These are phyloP conservation scores for Orchestes rusci DNA, from an alignment of 2,888 invertebrate genomes.

Conservation along the genomic window DNA sequence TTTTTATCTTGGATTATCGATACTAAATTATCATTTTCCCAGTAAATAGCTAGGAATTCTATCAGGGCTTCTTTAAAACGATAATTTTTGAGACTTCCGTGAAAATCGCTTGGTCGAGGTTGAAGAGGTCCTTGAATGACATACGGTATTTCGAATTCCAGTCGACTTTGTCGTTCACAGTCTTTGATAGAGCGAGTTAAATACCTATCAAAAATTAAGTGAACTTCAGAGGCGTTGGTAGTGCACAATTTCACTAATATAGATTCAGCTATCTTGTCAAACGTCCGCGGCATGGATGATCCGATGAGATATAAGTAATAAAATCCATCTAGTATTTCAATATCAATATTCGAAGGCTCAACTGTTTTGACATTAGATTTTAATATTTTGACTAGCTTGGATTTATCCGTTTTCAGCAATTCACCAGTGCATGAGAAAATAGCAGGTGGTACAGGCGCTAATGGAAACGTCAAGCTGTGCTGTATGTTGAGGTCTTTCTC, in stretches of 20 bases:
- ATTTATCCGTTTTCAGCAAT: conserved; percentile 21
- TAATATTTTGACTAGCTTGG: conserved; percentile 12
- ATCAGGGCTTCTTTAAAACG: conserved; percentile 34
- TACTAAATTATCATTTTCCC: conserved; percentile 28
- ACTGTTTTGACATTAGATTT: conserved; percentile 3
- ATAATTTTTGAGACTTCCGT: conserved; percentile 32
- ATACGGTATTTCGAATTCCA: conserved; percentile 29
- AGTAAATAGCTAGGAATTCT: conserved; percentile 31
- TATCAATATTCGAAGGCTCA: conserved; percentile 1
- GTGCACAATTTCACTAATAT: conserved; percentile 32
- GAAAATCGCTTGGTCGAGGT: conserved; percentile 32
- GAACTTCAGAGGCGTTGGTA: conserved; percentile 27
- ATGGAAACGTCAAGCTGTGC: conserved; percentile 24
- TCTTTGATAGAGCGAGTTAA: conserved; percentile 37
- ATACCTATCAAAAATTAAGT: conserved; percentile 32
- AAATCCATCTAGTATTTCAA: conserved; percentile 26
- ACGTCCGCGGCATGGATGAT: conserved; percentile 26
- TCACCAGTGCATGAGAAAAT: conserved; percentile 14
- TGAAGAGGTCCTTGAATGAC: conserved; percentile 33
- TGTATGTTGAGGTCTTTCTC: conserved; percentile 34
- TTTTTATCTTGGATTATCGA: conserved; percentile 29
- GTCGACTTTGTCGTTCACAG: conserved; percentile 30
- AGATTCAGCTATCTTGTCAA: conserved; percentile 31
- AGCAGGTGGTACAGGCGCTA: conserved; percentile 18
- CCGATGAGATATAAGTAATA: conserved; percentile 9